Conservation (phyloP, 1,140 invertebrate genomes). For the Tyrophagus putrescentiae region DNA sequence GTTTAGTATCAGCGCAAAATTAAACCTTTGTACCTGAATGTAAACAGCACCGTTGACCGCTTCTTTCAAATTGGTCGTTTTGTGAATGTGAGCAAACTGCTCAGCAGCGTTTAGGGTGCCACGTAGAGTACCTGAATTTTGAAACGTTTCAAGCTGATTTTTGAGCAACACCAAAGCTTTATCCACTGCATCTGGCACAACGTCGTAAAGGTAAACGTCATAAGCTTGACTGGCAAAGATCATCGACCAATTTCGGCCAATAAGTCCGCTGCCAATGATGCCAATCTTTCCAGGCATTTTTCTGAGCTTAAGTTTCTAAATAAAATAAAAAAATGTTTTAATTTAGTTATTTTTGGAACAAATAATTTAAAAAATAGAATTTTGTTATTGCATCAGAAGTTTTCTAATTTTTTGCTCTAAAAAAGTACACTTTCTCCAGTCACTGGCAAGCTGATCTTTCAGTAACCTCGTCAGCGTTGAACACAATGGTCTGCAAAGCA, state of each 20-base stretch:
- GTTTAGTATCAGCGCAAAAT: background rate
- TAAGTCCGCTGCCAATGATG: constrained; percentile 80
- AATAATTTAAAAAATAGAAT: no score
- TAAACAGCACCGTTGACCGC: constrained; percentile 31
- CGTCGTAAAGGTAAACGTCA: constrained; percentile 66
- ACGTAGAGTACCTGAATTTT: constrained; percentile 52
- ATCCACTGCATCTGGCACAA: constrained; percentile 53
- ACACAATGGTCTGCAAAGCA: no score
- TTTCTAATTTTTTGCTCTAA: no score
- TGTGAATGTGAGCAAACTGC: constrained; percentile 55
- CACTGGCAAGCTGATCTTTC: no score
- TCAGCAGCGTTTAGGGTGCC: constrained; percentile 53
- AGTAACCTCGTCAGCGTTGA: no score
- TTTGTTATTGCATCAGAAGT: no score
- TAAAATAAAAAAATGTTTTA: no score
- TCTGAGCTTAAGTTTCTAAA: no score
- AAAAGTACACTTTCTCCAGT: no score
- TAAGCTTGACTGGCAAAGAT: constrained; percentile 82
- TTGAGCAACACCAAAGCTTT: constrained; percentile 51
- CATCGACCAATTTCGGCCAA: constrained; percentile 89
- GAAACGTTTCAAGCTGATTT: constrained; percentile 51
- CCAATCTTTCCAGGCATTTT: no score
- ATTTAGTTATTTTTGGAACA: no score
- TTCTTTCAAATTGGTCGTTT: constrained; percentile 30
- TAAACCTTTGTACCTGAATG: constrained; percentile 21